Percentiles rank a stretch among this genome's conserved stretches.
These are phyloP conservation scores for Garra rufa DNA, from an alignment of 2,113 vertebrate genomes.

Conservation along the genomic window DNA sequence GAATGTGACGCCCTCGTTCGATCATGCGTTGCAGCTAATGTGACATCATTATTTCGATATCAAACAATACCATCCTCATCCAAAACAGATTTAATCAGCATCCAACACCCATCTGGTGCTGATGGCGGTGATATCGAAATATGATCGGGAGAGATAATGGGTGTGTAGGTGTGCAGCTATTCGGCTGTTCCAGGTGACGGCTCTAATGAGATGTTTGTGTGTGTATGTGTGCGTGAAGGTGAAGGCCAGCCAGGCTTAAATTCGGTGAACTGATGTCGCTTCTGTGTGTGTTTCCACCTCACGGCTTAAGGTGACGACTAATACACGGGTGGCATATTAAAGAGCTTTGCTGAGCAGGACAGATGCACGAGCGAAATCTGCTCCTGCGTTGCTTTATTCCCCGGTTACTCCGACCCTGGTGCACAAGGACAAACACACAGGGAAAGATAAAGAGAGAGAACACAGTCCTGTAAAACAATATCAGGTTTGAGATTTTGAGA, in stretches of 20 bases:
- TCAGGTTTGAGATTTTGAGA: not conserved
- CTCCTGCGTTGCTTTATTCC: constrained; percentile 8
- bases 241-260: constrained; percentile 28
- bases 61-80: constrained; percentile 46
- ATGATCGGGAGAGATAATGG: constrained; percentile 23
- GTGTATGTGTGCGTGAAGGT: constrained; percentile 32
- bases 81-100: constrained; percentile 33
- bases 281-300: constrained; percentile 20
- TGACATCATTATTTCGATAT: constrained; percentile 35
- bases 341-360: constrained; percentile 30
- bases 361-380: constrained; percentile 8
- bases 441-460: constrained; percentile 6
- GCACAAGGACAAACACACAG: constrained; percentile 17
- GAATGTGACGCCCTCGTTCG: not conserved
- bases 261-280: constrained; percentile 21
- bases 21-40: constrained; percentile 16
- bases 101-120: constrained; percentile 25
- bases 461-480: not conserved
- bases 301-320: constrained; percentile 27
- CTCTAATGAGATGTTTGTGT: constrained; percentile 37
- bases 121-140: constrained; percentile 2
- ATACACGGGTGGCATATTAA: constrained; percentile 31
- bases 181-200: constrained; percentile 20
- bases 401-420: constrained; percentile 10
- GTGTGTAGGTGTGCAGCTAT: constrained; percentile 19